Evolutionary conservation across 2,888 invertebrate species (phyloP).

Genomic region (Erpobdella octoculata): DNA sequence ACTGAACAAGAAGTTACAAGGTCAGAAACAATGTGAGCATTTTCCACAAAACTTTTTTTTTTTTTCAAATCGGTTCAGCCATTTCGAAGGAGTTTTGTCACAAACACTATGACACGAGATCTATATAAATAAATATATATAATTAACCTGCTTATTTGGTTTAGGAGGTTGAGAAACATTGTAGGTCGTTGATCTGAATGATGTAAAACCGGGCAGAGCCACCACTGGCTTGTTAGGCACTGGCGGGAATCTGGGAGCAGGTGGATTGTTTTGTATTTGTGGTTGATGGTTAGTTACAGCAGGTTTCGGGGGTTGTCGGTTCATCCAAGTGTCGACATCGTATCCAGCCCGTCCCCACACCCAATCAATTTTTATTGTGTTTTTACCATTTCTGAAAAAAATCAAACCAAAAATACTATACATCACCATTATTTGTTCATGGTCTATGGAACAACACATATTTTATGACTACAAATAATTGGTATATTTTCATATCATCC

Average conservation of each 20-base stretch:
- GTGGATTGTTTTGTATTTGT: background rate
- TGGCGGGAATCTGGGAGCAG: background rate
- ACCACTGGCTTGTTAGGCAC: background rate
- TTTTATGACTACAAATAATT: no score
- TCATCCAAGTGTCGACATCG: slow-evolving; percentile 23
- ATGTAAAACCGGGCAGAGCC: background rate
- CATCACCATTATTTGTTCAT: no score
- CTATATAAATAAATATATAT: no score
- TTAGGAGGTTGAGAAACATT: background rate
- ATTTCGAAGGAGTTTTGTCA: no score
- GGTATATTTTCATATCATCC: no score
- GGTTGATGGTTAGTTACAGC: background rate
- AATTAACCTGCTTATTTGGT: background rate
- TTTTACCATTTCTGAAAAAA: background rate
- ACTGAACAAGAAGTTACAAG: no score
- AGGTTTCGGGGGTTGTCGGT: background rate
- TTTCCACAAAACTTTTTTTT: no score
- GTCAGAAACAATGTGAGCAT: no score
- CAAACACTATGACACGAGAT: no score
- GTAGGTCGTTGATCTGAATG: background rate
- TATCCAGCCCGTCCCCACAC: slow-evolving; percentile 23
- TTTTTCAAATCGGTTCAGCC: no score
- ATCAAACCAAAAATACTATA: background rate
- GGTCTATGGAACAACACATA: no score
- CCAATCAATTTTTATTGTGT: slow-evolving; percentile 24